These are phyloP conservation scores for Leptopilina myrica DNA, from an alignment of 2,888 invertebrate genomes.

Conservation along the genomic window DNA sequence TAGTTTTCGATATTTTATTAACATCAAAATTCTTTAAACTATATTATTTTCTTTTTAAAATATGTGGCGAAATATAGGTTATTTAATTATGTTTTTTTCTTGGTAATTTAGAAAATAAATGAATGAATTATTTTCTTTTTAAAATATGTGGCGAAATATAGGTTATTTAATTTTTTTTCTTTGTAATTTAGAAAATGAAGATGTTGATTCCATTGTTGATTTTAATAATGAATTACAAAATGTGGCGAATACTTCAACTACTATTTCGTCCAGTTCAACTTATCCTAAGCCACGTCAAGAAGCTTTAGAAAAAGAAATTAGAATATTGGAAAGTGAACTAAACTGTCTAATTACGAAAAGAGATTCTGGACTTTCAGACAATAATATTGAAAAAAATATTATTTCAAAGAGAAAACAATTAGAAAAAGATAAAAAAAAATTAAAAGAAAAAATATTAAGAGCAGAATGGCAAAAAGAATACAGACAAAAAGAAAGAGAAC, in stretches of 20 bases:
- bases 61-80: too few species aligned
- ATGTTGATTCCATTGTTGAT: background rate
- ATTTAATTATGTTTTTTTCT: too few species aligned
- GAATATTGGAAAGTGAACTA: constrained; percentile 28
- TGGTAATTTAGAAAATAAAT: too few species aligned
- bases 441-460: constrained; percentile 25
- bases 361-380: constrained; percentile 22
- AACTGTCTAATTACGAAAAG: constrained; percentile 22
- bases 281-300: constrained; percentile 40
- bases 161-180: too few species aligned
- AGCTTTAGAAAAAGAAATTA: constrained; percentile 30
- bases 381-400: constrained; percentile 4
- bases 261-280: background rate
- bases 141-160: too few species aligned
- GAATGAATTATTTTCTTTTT: too few species aligned
- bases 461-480: constrained; percentile 39
- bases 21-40: too few species aligned
- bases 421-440: constrained; percentile 17
- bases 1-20: too few species aligned
- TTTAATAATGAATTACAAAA: background rate
- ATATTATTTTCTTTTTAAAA: too few species aligned
- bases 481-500: constrained; percentile 5
- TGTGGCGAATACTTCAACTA: background rate
- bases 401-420: constrained; percentile 15
- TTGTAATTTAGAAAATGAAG: too few species aligned